These are phyloP conservation scores for Diplogasteroides magnus DNA, from an alignment of 1,140 invertebrate species.

Conservation along the genomic window DNA sequence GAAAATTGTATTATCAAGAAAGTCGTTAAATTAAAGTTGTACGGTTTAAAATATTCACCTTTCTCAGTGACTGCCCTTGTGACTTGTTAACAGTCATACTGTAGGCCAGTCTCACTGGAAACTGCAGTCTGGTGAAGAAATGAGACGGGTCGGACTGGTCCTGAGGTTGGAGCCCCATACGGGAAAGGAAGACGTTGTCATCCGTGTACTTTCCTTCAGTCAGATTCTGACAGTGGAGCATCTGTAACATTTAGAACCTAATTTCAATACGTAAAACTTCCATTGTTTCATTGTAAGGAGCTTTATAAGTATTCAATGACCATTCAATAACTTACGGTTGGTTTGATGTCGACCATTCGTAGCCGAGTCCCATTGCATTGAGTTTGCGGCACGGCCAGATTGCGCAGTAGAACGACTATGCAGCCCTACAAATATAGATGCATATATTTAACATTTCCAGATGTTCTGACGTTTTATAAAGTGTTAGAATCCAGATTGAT, in stretches of 20 bases:
- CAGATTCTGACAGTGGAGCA: too few relatives aligned
- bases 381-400: constrained; percentile 45
- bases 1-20: too few relatives aligned
- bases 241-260: too few relatives aligned
- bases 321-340: constrained; percentile 8
- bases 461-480: too few relatives aligned
- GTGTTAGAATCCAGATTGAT: background rate
- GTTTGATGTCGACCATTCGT: constrained; percentile 26
- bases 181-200: constrained; percentile 3
- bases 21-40: too few relatives aligned
- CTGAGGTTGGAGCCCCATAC: constrained; percentile 7
- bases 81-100: constrained; percentile 63
- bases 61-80: constrained; percentile 59
- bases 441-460: too few relatives aligned
- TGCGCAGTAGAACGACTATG: constrained; percentile 56
- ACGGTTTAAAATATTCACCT: too few relatives aligned
- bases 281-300: constrained; percentile 12
- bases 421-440: too few relatives aligned
- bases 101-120: constrained; percentile 59
- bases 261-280: constrained; percentile 9
- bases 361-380: constrained; percentile 57
- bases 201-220: too few relatives aligned
- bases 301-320: constrained; percentile 10
- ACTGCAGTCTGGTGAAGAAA: constrained; percentile 56
- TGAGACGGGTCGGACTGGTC: background rate